Evolutionary conservation across 2,888 invertebrate species (phyloP), one percentile per base, ranked within the genome.

Genomic region (Geophilus truncorum): DNA sequence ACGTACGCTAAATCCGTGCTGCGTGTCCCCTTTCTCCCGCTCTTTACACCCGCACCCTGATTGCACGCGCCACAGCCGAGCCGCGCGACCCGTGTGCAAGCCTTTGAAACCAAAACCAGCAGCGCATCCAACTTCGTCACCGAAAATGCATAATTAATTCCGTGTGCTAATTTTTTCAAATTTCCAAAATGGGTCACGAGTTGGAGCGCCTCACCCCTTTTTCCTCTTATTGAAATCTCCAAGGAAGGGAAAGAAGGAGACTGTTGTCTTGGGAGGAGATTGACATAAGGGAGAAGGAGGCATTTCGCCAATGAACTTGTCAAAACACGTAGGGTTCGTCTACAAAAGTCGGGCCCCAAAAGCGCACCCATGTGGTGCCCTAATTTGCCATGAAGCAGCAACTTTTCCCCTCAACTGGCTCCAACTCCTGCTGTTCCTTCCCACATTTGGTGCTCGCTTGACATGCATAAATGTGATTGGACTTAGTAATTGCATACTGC

Each of bases 11-110:
- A 70, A 70, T 70, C 70, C 70, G 70, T 70, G 28, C 70, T 70
- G 70, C 70, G 70, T 70, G 70, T 70, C 70, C 70, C n/a, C 70
- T 70, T 70, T 70, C 70, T 70, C 70, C 70, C 70, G 70, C 70
- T 70, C 70, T 70, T 70, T 70, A 70, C 70, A 28, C 70, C 70
- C 70, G 70, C 70, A 70, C 70, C 70, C 70, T 70, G 70, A 70
- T 70, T 70, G 70, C 70, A 70, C 70, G 28, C 70, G 70, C 28
- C 70, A 25, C 4, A 25, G 70, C 57, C 10, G 36, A 9, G 36
- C 51, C 18, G 51, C 51, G 70, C 70, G 70, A 70, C 25, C 70
- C 70, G n/a, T 9, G 28, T 23, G 70, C 23, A 70, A 70, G 9
- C 70, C 70, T 70, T 70, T 70, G 70, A 70, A 28, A 28, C 70